Conservation (phyloP, 1,140 invertebrate genomes). For the Drosophila nigrodunni region DNA sequence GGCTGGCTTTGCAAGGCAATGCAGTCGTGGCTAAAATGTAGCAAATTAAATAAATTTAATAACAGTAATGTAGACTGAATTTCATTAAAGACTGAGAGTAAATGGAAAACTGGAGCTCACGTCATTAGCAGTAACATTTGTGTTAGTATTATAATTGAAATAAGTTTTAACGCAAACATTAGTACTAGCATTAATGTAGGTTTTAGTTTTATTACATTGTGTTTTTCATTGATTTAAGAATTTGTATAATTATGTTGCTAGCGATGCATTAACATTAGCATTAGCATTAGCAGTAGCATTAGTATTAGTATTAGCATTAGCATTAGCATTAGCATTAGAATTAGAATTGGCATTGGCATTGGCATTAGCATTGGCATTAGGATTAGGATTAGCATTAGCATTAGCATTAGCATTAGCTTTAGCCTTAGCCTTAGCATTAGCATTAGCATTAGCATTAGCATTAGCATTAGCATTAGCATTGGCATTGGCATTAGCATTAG, state of each 20-base stretch:
- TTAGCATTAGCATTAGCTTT: constrained; percentile 2
- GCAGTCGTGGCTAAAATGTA: constrained; percentile 4
- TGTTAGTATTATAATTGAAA: not conserved
- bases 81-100: not conserved
- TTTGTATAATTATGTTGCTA: not conserved
- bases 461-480: not conserved
- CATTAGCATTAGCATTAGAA: not conserved
- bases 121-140: too few relatives aligned
- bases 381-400: not conserved
- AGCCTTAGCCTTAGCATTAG: not conserved
- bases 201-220: too few relatives aligned
- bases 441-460: not conserved
- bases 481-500: not conserved
- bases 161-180: not conserved
- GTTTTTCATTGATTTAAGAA: not conserved
- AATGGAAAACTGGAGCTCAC: too few relatives aligned
- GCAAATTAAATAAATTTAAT: constrained; percentile 42
- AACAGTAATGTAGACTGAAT: not conserved
- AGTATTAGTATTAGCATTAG: not conserved
- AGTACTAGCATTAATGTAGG: too few relatives aligned
- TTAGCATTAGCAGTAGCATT: not conserved
- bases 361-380: not conserved
- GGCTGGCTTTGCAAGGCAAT: constrained; percentile 5
- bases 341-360: not conserved
- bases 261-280: not conserved